Percentiles rank a stretch among this genome's conserved stretches.
Conservation (phyloP, 1,140 invertebrate genomes). For the Drosophila sucinea region DNA sequence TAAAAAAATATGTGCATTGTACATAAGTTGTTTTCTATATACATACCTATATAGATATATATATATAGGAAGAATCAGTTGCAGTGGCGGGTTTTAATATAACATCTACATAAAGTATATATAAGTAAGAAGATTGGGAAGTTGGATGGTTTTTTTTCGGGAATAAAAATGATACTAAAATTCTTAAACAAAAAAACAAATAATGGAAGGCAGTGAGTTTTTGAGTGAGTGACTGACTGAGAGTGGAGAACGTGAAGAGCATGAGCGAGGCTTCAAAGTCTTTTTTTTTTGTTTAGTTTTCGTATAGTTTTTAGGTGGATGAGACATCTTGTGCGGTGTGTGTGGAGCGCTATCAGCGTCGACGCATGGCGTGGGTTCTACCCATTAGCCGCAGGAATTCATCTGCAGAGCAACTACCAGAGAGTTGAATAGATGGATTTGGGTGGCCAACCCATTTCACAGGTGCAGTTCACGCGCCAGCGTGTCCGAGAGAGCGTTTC, state of each 20-base stretch:
- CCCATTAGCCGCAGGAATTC: constrained; percentile 20
- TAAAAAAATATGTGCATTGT: constrained; percentile 65
- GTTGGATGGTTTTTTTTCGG: constrained; percentile 53
- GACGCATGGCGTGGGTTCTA: constrained; percentile 30
- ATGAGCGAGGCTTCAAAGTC: constrained; percentile 78
- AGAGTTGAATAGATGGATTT: constrained; percentile 5
- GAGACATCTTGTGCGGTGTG: constrained; percentile 3
- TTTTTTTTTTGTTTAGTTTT: constrained; percentile 48
- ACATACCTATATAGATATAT: neutral
- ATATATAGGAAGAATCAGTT: constrained; percentile 68
- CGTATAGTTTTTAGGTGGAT: constrained; percentile 49
- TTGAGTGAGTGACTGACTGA: constrained; percentile 46
- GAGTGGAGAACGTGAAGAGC: constrained; percentile 25
- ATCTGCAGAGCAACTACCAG: constrained; percentile 7
- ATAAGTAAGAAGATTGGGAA: constrained; percentile 18
- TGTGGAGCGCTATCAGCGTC: constrained; percentile 49
- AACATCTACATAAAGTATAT: constrained; percentile 31
- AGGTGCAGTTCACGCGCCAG: constrained; percentile 57
- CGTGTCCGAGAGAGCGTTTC: constrained; percentile 60
- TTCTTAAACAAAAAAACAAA: constrained; percentile 40
- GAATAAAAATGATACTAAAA: constrained; percentile 35
- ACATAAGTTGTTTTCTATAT: constrained; percentile 63
- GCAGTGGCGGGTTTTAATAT: constrained; percentile 37
- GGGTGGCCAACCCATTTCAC: neutral
- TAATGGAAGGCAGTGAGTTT: constrained; percentile 73